These are phyloP conservation scores for Mus minutoides DNA, from an alignment of 2,797 vertebrate genomes.

Conservation along the genomic window DNA sequence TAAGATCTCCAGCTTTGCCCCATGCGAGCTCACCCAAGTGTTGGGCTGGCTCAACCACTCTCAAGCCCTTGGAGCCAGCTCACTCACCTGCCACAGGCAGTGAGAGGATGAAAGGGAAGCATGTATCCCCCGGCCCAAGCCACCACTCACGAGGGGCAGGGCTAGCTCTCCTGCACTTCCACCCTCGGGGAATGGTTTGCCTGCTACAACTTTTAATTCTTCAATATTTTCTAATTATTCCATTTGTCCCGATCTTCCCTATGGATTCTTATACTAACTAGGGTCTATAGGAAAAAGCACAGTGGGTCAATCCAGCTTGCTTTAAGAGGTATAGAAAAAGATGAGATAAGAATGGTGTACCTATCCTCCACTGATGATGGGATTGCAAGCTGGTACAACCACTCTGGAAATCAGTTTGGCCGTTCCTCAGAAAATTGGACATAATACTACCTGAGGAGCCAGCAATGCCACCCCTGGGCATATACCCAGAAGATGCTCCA, in stretches of 20 bases:
- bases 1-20: neutral
- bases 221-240: conserved; percentile 14
- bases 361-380: neutral
- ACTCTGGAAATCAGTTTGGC: too few species aligned
- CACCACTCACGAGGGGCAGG: neutral
- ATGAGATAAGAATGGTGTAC: neutral
- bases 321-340: neutral
- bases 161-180: neutral
- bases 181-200: neutral
- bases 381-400: too few species aligned
- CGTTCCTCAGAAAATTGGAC: too few species aligned
- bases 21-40: neutral
- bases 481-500: too few species aligned
- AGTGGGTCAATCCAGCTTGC: neutral
- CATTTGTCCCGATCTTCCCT: conserved; percentile 35
- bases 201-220: conserved; percentile 38
- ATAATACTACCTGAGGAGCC: too few species aligned
- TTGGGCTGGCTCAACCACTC: neutral
- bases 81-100: neutral
- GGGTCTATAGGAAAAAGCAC: neutral
- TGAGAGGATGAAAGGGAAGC: neutral
- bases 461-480: too few species aligned
- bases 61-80: neutral
- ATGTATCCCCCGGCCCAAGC: neutral
- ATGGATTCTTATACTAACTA: neutral